These are phyloP conservation scores for Cataglyphis hispanica DNA, from an alignment of 1,140 invertebrate species.

Conservation along the genomic window DNA sequence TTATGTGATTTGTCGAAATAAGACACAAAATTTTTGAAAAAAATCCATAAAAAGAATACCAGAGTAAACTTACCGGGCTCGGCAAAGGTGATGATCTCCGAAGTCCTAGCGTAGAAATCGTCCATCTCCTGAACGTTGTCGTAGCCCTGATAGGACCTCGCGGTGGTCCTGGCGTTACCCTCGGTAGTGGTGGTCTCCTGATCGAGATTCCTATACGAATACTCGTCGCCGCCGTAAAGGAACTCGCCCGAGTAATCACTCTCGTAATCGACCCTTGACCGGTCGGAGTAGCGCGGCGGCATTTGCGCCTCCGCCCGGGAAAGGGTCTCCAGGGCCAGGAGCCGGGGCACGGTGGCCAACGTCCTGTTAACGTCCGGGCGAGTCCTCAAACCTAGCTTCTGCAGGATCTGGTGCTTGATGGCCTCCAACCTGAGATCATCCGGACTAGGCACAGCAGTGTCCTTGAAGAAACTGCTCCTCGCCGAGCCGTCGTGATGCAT, in stretches of 20 bases:
- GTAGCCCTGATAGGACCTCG: constrained; percentile 79
- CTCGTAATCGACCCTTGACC: constrained; percentile 70
- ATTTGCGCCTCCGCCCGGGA: constrained; percentile 88
- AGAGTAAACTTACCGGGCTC: constrained; percentile 90
- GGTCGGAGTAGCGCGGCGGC: constrained; percentile 59
- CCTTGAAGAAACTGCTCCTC: constrained; percentile 69
- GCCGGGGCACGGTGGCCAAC: constrained; percentile 87
- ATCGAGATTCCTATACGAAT: constrained; percentile 82
- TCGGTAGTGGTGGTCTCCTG: constrained; percentile 72
- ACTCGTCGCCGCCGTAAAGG: constrained; percentile 80
- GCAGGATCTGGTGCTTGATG: constrained; percentile 92
- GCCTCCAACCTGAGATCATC: constrained; percentile 90
- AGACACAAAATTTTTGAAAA: not conserved
- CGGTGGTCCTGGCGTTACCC: constrained; percentile 70
- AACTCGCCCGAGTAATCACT: constrained; percentile 76
- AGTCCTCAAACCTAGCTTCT: constrained; percentile 90
- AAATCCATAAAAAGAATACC: not conserved
- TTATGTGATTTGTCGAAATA: not conserved
- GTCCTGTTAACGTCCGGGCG: constrained; percentile 91
- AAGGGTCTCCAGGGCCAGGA: constrained; percentile 90
- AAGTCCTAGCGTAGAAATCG: constrained; percentile 92
- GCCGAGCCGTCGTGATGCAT: constrained; percentile 33
- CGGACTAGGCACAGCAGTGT: constrained; percentile 76
- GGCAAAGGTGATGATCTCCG: constrained; percentile 93
- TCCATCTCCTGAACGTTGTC: constrained; percentile 86